A percentile compares a stretch with the other conserved stretches of the same genome.
phyloP scores from a whole-genome alignment of 1,140 invertebrate species.

The Campoletis sonorensis region DNA sequence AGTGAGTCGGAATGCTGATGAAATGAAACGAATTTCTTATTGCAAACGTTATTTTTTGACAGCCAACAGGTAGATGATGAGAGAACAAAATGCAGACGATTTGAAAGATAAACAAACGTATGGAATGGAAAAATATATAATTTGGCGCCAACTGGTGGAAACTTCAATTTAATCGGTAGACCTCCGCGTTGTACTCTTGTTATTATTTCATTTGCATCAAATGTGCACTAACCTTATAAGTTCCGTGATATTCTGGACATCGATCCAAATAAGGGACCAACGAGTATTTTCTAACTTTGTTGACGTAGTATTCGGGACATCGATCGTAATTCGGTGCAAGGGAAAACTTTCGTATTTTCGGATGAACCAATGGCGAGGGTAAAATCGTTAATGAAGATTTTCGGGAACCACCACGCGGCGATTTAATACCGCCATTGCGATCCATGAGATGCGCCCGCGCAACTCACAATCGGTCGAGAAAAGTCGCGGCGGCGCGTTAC shows the following conservation, averaged over 20 bases:
- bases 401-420: not conserved
- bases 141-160: too few relatives aligned
- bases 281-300: conserved; percentile 63
- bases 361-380: conserved; percentile 20
- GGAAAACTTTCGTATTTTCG: conserved; percentile 52
- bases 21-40: too few relatives aligned
- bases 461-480: not conserved
- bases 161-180: too few relatives aligned
- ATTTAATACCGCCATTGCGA: not conserved
- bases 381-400: conserved; percentile 28
- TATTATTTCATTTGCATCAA: not conserved
- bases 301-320: conserved; percentile 32
- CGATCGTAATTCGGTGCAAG: conserved; percentile 40
- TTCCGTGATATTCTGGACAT: conserved; percentile 62
- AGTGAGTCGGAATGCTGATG: too few relatives aligned
- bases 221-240: conserved; percentile 60
- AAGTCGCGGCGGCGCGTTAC: conserved; percentile 21
- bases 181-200: too few relatives aligned
- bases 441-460: conserved; percentile 15
- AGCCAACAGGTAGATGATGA: too few relatives aligned
- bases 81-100: too few relatives aligned
- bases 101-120: too few relatives aligned
- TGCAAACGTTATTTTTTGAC: too few relatives aligned
- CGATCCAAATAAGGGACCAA: conserved; percentile 64
- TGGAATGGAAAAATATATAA: too few relatives aligned